Percentiles rank a stretch among this genome's conserved stretches.
Conservation (phyloP, 2,113 vertebrate genomes). For the Synodontis membranacea region DNA sequence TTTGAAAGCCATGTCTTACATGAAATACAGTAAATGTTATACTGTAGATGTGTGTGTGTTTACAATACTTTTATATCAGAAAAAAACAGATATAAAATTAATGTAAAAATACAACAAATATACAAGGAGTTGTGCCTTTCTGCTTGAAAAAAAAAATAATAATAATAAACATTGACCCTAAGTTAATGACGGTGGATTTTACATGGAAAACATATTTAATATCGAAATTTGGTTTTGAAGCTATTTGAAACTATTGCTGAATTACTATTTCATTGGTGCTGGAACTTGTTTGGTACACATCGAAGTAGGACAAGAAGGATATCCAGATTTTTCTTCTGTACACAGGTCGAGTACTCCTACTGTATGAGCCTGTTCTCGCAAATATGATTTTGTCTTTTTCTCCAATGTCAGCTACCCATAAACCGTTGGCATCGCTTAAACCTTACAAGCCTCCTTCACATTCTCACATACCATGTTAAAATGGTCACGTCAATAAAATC, state of each 20-base stretch:
- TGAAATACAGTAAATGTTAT: no score
- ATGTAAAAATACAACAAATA: background rate
- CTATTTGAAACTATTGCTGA: no score
- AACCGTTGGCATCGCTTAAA: conserved; percentile 60
- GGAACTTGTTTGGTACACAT: background rate
- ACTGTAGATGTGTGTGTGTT: no score
- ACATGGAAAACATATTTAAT: no score
- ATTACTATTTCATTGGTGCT: background rate
- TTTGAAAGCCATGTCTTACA: no score
- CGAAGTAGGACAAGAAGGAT: background rate
- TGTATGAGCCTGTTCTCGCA: background rate
- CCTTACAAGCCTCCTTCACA: conserved; percentile 59
- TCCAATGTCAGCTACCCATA: conserved; percentile 48
- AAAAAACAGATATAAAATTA: no score
- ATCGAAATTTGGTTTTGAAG: no score
- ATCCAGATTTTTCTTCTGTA: background rate
- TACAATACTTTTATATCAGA: background rate
- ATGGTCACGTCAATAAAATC: conserved; percentile 66
- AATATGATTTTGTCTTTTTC: background rate
- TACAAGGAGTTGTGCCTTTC: background rate
- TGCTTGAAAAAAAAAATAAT: no score
- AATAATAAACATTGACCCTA: no score
- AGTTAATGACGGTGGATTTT: background rate
- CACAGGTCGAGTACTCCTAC: background rate
- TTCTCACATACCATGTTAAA: conserved; percentile 64